Evolutionary conservation across 2,797 vertebrate genomes (phyloP), one percentile per base, ranked within the genome.

Genomic region (Buceros bicornis): DNA sequence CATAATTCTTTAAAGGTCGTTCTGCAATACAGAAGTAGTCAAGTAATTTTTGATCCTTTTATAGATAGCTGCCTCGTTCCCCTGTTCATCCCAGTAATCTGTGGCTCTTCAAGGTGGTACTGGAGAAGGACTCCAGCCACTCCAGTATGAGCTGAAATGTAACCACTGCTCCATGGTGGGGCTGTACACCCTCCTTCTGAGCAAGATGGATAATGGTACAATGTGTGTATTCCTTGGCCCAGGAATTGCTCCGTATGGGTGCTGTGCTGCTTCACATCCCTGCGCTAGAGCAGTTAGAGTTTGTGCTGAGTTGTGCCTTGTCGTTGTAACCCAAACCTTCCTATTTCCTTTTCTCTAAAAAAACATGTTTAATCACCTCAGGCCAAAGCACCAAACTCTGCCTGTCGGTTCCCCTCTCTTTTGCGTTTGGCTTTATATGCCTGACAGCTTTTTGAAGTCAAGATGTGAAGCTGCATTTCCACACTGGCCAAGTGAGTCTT

Each of bases 391-490:
- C 58, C 15, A 2, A 74, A 25, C 24, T 85, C 72, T 71, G 74
- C 45, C 60, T 88, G 20, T 84, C 61, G 95, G 58, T 81, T 80
- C 57, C 13, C 15, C 17, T 54, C 72, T 88, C 35, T 79, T 83
- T 90, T 28, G 17, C 54, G 11, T 81, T 96, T 91, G 87, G 50
- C 48, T 86, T 40, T 93, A 28, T 1, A 2, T 35, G 40, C 69
- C 65, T 69, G 72, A 66, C 42, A 81, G 22, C 17, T 58, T 92
- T 91, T 64, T 84, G 91, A 95, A 93, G 66, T 70, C 24, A 48
- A 93, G 70, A 94, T 84, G 33, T 70, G 69, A 79, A 83, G 58
- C 45, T 66, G 10, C 47, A 43, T 88, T 95, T 91, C 56, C 54
- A 2, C 67, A 58, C n/a, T 76, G 51, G 51, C 80, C 48, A 58